phyloP scores from a whole-genome alignment of 1,140 invertebrate genomes.

The Agraylea sexmaculata region DNA sequence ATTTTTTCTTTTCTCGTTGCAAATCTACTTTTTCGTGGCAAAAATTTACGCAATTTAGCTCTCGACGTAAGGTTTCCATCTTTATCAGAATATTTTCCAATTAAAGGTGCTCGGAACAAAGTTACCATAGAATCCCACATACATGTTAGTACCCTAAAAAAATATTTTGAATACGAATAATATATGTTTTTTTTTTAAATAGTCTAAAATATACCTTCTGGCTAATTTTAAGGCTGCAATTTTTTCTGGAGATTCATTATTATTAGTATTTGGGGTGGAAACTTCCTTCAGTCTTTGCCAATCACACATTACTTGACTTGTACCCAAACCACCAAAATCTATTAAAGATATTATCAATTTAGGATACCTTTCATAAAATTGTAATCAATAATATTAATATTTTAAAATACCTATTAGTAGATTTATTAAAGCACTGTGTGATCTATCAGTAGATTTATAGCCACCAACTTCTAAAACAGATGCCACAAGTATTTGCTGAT shows the following conservation, averaged over 20 bases:
- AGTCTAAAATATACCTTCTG: slow-evolving; percentile 25
- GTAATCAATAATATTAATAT: slow-evolving; percentile 4
- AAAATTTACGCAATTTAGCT: slow-evolving; percentile 35
- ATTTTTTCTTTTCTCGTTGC: slow-evolving; percentile 41
- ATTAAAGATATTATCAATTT: slow-evolving; percentile 23
- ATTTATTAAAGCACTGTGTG: slow-evolving; percentile 60
- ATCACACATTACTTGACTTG: slow-evolving; percentile 70
- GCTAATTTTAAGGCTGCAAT: slow-evolving; percentile 37
- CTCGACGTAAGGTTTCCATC: slow-evolving; percentile 39
- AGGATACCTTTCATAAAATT: slow-evolving; percentile 6
- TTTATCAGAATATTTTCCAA: slow-evolving; percentile 42
- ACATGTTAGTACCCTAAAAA: slow-evolving; percentile 60
- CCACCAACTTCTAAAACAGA: slow-evolving; percentile 62
- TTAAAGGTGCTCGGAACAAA: slow-evolving; percentile 69
- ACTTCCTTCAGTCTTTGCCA: slow-evolving; percentile 71
- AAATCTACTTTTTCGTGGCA: slow-evolving; percentile 17
- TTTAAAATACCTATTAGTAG: slow-evolving; percentile 56
- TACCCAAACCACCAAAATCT: slow-evolving; percentile 76
- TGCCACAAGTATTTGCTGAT: slow-evolving; percentile 68
- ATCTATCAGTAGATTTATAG: slow-evolving; percentile 42
- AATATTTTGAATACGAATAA: not conserved
- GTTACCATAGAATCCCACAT: slow-evolving; percentile 86
- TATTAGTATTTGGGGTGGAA: slow-evolving; percentile 51
- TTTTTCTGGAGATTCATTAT: slow-evolving; percentile 38
- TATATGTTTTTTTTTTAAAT: not conserved